Evolutionary conservation across 2,888 invertebrate species (phyloP).

Genomic region (Drosophila prolongata): DNA sequence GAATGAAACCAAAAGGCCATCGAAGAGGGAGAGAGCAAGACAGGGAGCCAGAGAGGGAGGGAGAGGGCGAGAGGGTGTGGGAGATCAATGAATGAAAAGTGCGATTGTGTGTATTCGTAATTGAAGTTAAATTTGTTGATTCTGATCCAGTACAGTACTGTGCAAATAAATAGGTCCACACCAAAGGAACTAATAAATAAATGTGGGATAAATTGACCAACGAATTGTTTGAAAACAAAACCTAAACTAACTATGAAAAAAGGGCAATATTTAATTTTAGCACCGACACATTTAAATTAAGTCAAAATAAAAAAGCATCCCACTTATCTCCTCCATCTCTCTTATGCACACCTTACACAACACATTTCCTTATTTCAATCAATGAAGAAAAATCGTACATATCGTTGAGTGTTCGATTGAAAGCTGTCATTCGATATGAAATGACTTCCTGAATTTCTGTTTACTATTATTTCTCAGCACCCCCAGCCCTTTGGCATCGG

Average conservation of each 20-base stretch:
- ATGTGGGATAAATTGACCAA: too few relatives aligned
- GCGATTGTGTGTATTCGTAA: slow-evolving; percentile 25
- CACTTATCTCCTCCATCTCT: not conserved
- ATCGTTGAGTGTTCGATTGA: slow-evolving; percentile 9
- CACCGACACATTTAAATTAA: not conserved
- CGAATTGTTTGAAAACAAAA: too few relatives aligned
- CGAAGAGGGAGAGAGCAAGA: slow-evolving; percentile 12
- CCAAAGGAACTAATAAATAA: not conserved
- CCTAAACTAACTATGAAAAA: not conserved
- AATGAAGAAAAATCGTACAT: slow-evolving; percentile 7
- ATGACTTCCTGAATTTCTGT: slow-evolving; percentile 32
- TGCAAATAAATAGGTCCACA: not conserved
- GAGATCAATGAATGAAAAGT: slow-evolving; percentile 39
- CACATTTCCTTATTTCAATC: not conserved
- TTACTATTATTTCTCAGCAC: slow-evolving; percentile 28
- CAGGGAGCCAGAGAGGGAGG: not conserved
- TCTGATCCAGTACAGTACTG: slow-evolving; percentile 27
- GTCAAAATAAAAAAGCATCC: not conserved
- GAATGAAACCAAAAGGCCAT: slow-evolving; percentile 55
- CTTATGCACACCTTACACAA: not conserved
- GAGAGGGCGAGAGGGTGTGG: slow-evolving; percentile 15
- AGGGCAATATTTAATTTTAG: not conserved
- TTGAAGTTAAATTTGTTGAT: slow-evolving; percentile 37
- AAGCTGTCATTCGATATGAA: slow-evolving; percentile 26
- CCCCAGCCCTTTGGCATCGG: slow-evolving; percentile 33